These are phyloP conservation scores for Zoanthus gigantus DNA, from an alignment of 92 coral and sea anemone species.

Conservation along the genomic window DNA sequence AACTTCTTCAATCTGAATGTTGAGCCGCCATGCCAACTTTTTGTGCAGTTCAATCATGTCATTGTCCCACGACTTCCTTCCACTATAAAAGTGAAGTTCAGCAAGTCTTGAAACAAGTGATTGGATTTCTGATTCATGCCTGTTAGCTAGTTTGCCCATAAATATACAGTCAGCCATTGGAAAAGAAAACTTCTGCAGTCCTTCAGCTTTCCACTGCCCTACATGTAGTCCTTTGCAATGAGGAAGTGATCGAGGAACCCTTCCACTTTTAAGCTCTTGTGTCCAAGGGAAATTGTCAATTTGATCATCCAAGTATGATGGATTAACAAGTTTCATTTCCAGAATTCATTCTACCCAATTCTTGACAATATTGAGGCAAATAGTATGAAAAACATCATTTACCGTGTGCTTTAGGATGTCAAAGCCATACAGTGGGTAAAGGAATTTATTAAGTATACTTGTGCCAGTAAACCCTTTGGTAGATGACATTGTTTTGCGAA, in stretches of 20 bases:
- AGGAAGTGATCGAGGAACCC: conserved; percentile 60
- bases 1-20: conserved; percentile 70
- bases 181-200: conserved; percentile 64
- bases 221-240: conserved; percentile 54
- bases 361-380: conserved; percentile 61
- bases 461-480: conserved; percentile 75
- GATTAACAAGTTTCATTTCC: conserved; percentile 64
- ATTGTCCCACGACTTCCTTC: conserved; percentile 76
- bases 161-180: conserved; percentile 69
- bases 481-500: conserved; percentile 62
- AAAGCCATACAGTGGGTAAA: conserved; percentile 74
- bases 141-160: conserved; percentile 51
- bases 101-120: conserved; percentile 66
- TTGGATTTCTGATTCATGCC: conserved; percentile 62
- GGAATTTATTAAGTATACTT: conserved; percentile 63
- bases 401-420: conserved; percentile 60
- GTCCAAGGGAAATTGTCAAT: conserved; percentile 69
- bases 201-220: conserved; percentile 74
- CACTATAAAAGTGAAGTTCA: conserved; percentile 65
- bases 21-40: conserved; percentile 70
- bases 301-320: conserved; percentile 62
- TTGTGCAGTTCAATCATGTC: conserved; percentile 62
- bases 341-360: conserved; percentile 65
- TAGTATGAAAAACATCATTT: conserved; percentile 65
- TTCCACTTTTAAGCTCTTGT: conserved; percentile 53